phyloP scores from a whole-genome alignment of 2,888 invertebrate genomes.

The Macropis europaea region DNA sequence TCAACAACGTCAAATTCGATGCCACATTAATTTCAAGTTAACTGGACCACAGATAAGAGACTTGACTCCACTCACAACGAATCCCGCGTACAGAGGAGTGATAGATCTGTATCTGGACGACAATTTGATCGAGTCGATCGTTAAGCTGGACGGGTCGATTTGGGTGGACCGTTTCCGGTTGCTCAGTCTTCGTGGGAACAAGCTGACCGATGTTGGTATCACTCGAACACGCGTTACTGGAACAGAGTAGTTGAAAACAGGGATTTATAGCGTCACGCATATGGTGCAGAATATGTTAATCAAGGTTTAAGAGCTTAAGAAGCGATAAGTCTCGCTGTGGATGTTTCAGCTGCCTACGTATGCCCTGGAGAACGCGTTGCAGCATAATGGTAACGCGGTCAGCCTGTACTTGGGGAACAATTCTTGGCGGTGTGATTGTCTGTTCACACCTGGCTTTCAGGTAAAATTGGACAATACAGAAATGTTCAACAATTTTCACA shows the following conservation, averaged over 20 bases:
- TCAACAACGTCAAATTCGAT: too few relatives aligned
- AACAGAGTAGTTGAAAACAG: not conserved
- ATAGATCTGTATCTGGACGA: conserved; percentile 89
- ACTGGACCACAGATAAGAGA: conserved; percentile 82
- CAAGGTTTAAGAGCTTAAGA: not conserved
- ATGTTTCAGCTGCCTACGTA: conserved; percentile 87
- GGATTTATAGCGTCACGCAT: conserved; percentile 9
- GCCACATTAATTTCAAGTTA: too few relatives aligned
- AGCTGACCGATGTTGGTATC: conserved; percentile 84
- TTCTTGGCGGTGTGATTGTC: conserved; percentile 92
- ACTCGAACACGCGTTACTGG: not conserved
- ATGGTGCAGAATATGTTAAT: conserved; percentile 6
- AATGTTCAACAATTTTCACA: too few relatives aligned
- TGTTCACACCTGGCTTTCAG: conserved; percentile 89
- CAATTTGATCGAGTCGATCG: conserved; percentile 86
- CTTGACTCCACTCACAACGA: conserved; percentile 83
- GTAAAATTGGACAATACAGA: conserved; percentile 71
- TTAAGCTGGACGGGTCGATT: conserved; percentile 87
- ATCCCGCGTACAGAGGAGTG: conserved; percentile 85
- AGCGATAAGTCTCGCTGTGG: not conserved
- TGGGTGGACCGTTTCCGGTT: conserved; percentile 90
- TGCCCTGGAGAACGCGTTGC: conserved; percentile 89
- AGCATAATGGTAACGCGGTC: conserved; percentile 86
- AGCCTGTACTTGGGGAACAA: conserved; percentile 87
- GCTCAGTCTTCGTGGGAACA: conserved; percentile 88